Evolutionary conservation across 2,888 invertebrate genomes (phyloP).

Genomic region (Malacosoma neustria): DNA sequence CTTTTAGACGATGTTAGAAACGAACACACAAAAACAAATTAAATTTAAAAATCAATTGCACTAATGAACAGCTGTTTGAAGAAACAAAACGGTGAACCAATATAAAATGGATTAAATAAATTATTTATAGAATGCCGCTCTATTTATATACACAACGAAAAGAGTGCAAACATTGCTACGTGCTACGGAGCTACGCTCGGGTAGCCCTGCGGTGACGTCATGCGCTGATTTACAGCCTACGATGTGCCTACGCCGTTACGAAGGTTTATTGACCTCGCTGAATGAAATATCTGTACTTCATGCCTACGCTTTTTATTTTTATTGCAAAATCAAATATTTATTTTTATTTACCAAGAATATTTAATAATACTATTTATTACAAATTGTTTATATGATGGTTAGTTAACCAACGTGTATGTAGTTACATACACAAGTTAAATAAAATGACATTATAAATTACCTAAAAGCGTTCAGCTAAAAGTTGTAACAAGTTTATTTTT

Average conservation of each 20-base stretch:
- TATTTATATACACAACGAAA: background rate
- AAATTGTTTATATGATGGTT: no score
- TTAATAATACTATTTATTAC: no score
- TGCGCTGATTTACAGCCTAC: slow-evolving; percentile 35
- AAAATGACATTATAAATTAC: no score
- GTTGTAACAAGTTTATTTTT: no score
- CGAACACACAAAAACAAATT: no score
- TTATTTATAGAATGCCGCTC: background rate
- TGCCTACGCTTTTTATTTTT: slow-evolving; percentile 4
- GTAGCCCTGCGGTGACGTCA: slow-evolving; percentile 30
- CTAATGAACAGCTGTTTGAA: background rate
- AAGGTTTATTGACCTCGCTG: slow-evolving; percentile 26
- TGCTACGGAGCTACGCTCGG: slow-evolving; percentile 21
- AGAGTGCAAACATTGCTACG: slow-evolving; percentile 16
- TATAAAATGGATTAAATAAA: background rate
- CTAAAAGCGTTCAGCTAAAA: no score
- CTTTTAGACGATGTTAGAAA: no score
- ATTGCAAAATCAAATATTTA: background rate
- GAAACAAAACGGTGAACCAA: background rate
- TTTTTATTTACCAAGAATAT: no score
- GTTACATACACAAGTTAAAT: no score
- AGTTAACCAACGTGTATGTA: no score
- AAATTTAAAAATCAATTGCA: background rate
- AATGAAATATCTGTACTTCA: slow-evolving; percentile 17
- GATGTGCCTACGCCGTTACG: slow-evolving; percentile 16